A percentile compares a stretch with the other conserved stretches of the same genome.
Conservation (phyloP, 2,113 vertebrate genomes). For the Rhynchomys soricoides region DNA sequence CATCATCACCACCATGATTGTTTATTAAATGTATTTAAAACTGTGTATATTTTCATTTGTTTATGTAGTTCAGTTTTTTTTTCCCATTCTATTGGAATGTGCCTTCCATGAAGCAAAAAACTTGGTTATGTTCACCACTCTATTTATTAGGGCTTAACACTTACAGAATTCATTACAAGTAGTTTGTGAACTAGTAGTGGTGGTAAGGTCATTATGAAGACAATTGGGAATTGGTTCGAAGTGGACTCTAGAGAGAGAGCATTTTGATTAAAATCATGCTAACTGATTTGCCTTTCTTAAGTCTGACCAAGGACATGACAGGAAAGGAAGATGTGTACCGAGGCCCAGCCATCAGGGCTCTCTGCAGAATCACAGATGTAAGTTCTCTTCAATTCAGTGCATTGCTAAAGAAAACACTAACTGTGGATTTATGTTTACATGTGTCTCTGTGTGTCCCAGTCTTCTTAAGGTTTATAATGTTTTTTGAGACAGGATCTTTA, state of each 20-base stretch:
- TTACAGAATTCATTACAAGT: not conserved
- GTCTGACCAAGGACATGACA: slow-evolving; percentile 99
- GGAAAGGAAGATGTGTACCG: slow-evolving; percentile 98
- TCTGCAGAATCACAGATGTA: slow-evolving; percentile 98
- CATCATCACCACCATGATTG: not conserved
- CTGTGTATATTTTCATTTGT: not conserved
- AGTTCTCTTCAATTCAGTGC: slow-evolving; percentile 79
- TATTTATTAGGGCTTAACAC: not conserved
- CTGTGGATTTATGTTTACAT: not conserved
- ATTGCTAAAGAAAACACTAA: not conserved
- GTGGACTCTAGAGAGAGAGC: not conserved
- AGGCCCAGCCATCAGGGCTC: slow-evolving; percentile 96
- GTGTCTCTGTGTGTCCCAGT: not conserved
- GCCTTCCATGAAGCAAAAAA: slow-evolving; percentile 15
- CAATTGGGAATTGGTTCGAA: not conserved
- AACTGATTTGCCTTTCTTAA: slow-evolving; percentile 77
- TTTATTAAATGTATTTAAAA: not conserved
- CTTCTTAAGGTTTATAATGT: not conserved
- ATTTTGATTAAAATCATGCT: slow-evolving; percentile 39
- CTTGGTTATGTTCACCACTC: not conserved
- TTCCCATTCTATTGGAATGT: not conserved
- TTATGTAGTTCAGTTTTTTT: not conserved
- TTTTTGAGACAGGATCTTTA: not conserved
- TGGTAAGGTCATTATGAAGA: slow-evolving; percentile 18
- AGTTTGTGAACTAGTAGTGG: not conserved